Evolutionary conservation across 1,140 invertebrate genomes (phyloP).

Genomic region (Portunus trituberculatus): DNA sequence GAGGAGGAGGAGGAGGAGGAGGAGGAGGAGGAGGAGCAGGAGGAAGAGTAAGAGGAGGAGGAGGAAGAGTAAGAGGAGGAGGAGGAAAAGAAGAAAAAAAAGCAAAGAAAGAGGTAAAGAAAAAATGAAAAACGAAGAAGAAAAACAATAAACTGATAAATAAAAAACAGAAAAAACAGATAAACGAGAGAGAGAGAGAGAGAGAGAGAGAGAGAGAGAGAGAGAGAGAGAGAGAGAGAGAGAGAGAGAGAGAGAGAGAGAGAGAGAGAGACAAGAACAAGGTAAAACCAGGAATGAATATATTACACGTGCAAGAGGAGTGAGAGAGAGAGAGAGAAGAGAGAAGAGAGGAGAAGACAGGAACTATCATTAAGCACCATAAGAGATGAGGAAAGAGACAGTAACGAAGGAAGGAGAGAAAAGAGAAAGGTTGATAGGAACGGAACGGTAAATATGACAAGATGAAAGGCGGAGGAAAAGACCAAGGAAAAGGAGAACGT

Average conservation of each 20-base stretch:
- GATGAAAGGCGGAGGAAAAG: not conserved
- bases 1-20: not conserved
- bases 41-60: not conserved
- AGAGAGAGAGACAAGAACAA: not conserved
- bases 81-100: not conserved
- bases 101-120: not conserved
- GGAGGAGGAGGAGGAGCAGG: not conserved
- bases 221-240: not conserved
- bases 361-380: not conserved
- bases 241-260: not conserved
- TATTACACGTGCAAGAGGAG: not conserved
- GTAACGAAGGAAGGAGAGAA: not conserved
- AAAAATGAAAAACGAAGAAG: not conserved
- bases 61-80: not conserved
- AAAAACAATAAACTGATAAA: not conserved
- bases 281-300: too few species aligned
- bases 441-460: too few species aligned
- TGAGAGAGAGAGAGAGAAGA: not conserved
- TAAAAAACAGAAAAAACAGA: not conserved
- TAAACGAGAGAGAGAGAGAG: not conserved
- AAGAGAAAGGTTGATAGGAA: not conserved
- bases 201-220: not conserved
- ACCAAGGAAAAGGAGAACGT: not conserved
- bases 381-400: too few species aligned
- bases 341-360: not conserved